Evolutionary conservation across 1,140 invertebrate genomes (phyloP), one percentile per base, ranked within the genome.

Genomic region (Bombus superbus): DNA sequence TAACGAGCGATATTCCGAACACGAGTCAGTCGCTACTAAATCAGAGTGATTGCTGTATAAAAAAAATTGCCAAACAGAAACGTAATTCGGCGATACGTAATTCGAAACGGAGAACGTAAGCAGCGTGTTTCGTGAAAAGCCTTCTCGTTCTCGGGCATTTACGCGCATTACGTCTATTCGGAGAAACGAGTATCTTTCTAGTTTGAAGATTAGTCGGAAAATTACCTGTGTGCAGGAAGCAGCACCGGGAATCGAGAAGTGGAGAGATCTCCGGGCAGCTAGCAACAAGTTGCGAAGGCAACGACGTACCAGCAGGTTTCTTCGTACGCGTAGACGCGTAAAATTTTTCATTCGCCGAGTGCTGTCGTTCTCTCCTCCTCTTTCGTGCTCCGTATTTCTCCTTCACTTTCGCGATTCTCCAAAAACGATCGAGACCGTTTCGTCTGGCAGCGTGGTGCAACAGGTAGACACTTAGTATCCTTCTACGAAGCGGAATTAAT

Each of bases 401-500:
- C 62, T 22, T 59, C 74, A 32, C 59, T 5, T 15, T 66, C 53
- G 40, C 76, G 77, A 87, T 85, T 86, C 69, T 69, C 88, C 69
- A 87, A 90, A 90, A 86, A 83, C 89, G 88, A 89, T 90, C 90
- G 88, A 90, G 90, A 79, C 38, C 66, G 42, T 40, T 62, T 81
- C 69, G 88, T 91, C 88, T 90, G 88, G 83, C 89, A 79, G 86
- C 82, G 72, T 35, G 84, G 91, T 89, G 92, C 92, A 93, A 93
- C 92, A 93, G 92, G 92, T 92, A 93, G 91, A 92, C 88, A 91
- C 92, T 93, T 92, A 92, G 90, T 92, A 91, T 89, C 84, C 86
- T 91, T 92, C 86, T 90, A 85, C 86, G 81, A 86, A 77, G 80
- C 85, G 86, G 85, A 89, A 89, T 89, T 89, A 89, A 89, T 89